Evolutionary conservation across 2,888 invertebrate genomes (phyloP).

Genomic region (Napeogenes sylphis): DNA sequence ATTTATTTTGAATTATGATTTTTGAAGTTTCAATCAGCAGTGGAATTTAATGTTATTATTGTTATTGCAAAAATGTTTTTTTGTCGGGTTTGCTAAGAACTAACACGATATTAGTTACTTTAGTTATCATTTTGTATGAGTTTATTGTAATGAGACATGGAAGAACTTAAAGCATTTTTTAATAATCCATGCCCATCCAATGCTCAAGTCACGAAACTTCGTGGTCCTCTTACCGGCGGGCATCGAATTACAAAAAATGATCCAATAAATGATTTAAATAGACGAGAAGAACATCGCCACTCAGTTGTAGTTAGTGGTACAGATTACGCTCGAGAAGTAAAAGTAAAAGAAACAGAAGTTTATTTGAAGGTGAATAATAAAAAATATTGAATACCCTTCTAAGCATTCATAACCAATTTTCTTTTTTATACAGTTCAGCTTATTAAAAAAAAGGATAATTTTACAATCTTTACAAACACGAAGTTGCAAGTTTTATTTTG

Average conservation of each 20-base stretch:
- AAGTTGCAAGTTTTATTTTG: no score
- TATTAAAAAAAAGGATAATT: no score
- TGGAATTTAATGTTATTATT: no score
- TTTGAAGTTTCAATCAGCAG: no score
- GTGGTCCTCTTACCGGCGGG: conserved; percentile 59
- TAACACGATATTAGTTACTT: no score
- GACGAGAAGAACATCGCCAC: conserved; percentile 56
- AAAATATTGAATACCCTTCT: not conserved
- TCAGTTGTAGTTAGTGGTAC: conserved; percentile 52
- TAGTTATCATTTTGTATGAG: no score
- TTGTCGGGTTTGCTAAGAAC: no score
- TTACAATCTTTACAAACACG: no score
- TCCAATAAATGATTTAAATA: conserved; percentile 44
- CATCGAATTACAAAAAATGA: conserved; percentile 54
- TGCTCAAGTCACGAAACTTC: conserved; percentile 49
- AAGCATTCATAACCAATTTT: not conserved
- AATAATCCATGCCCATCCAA: conserved; percentile 52
- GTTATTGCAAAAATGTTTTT: no score
- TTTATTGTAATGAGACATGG: conserved; percentile 42
- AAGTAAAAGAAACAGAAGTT: conserved; percentile 49
- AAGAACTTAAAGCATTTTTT: conserved; percentile 62
- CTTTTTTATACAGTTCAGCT: no score
- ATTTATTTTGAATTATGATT: no score
- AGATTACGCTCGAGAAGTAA: conserved; percentile 57
- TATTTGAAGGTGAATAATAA: conserved; percentile 51